phyloP scores from a whole-genome alignment of 2,888 invertebrate genomes.

The Drosophila dives region DNA sequence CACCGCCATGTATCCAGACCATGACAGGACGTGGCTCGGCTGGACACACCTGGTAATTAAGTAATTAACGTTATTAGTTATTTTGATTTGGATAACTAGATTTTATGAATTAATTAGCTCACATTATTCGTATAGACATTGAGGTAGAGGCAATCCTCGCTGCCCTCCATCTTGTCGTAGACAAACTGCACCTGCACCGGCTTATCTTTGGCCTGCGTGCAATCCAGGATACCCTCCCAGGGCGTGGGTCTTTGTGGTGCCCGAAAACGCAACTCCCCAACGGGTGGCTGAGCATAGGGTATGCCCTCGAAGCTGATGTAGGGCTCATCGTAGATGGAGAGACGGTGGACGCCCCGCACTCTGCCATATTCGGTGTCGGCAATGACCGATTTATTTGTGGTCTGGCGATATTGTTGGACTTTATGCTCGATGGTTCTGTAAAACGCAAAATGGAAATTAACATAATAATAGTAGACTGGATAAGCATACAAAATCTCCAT shows the following conservation, averaged over 20 bases:
- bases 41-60: conserved; percentile 68
- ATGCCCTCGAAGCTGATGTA: conserved; percentile 84
- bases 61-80: not conserved
- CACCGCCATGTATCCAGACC: conserved; percentile 86
- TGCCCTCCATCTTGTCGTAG: conserved; percentile 83
- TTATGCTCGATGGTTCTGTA: conserved; percentile 80
- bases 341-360: conserved; percentile 81
- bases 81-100: not conserved
- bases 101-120: conserved; percentile 36
- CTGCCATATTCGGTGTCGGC: conserved; percentile 83
- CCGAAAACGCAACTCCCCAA: conserved; percentile 83
- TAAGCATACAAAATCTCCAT: not conserved
- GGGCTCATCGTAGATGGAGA: conserved; percentile 78
- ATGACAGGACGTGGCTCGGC: conserved; percentile 84
- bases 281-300: conserved; percentile 84
- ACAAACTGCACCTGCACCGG: conserved; percentile 82
- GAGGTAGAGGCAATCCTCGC: conserved; percentile 86
- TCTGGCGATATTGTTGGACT: conserved; percentile 78
- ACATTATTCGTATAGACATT: conserved; percentile 85
- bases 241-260: conserved; percentile 85
- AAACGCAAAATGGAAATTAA: conserved; percentile 35
- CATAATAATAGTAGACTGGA: conserved; percentile 35
- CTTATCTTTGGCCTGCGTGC: conserved; percentile 79
- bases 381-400: conserved; percentile 78
- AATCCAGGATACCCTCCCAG: conserved; percentile 85